Conservation (phyloP, 2,888 invertebrate species). For the Graphium colonna region DNA sequence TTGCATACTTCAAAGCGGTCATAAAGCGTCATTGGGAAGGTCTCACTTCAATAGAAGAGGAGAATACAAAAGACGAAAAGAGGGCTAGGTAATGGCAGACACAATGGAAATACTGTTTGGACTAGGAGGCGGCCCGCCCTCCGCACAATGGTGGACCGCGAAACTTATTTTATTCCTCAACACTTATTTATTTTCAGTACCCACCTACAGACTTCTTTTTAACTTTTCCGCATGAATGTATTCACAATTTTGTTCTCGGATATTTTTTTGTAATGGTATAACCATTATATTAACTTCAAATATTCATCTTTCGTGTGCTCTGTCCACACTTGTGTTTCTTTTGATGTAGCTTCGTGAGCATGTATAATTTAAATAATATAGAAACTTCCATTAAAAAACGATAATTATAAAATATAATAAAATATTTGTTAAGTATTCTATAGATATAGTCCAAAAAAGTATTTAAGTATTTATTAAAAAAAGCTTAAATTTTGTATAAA, state of each 20-base stretch:
- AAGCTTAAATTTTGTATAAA: too few species aligned
- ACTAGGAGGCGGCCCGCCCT: conserved; percentile 61
- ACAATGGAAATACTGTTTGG: conserved; percentile 77
- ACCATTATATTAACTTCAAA: background rate
- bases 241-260: conserved; percentile 21
- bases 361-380: too few species aligned
- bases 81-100: conserved; percentile 77
- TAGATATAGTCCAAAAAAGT: too few species aligned
- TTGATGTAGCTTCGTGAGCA: too few species aligned
- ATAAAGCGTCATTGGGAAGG: conserved; percentile 75
- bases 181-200: conserved; percentile 66
- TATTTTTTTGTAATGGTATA: conserved; percentile 2
- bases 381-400: too few species aligned
- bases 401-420: too few species aligned
- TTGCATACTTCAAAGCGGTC: conserved; percentile 70
- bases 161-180: conserved; percentile 71
- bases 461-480: too few species aligned
- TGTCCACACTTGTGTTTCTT: too few species aligned
- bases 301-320: too few species aligned
- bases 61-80: conserved; percentile 75
- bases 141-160: conserved; percentile 65
- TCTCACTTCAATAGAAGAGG: conserved; percentile 74
- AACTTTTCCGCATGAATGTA: conserved; percentile 46
- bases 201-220: conserved; percentile 41
- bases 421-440: too few species aligned